These are phyloP conservation scores for Drosophila bipectinata DNA, from an alignment of 1,140 invertebrate species.

Conservation along the genomic window DNA sequence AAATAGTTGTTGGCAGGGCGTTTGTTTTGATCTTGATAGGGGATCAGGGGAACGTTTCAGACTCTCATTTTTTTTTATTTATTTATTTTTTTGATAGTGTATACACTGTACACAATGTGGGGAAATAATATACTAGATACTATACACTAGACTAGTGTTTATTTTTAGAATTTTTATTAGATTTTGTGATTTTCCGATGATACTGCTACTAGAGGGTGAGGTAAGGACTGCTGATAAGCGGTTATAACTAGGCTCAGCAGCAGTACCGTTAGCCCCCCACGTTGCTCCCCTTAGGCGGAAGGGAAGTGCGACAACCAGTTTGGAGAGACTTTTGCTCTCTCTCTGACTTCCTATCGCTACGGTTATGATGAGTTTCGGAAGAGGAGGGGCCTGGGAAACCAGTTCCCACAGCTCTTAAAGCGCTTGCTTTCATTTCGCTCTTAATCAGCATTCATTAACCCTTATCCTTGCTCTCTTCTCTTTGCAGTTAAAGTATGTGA, in stretches of 20 bases:
- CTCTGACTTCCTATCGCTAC: not conserved
- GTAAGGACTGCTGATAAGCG: not conserved
- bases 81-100: constrained; percentile 17
- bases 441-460: constrained; percentile 6
- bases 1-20: constrained; percentile 39
- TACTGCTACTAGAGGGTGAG: no score
- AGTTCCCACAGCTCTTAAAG: constrained; percentile 49
- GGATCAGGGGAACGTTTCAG: no score
- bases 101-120: no score
- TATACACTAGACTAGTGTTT: no score
- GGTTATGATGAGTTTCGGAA: no score
- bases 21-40: constrained; percentile 73
- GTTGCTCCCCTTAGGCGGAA: not conserved
- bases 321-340: constrained; percentile 53
- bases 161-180: not conserved
- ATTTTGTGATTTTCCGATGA: no score
- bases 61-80: constrained; percentile 1
- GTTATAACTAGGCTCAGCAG: not conserved
- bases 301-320: constrained; percentile 74
- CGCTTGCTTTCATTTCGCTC: constrained; percentile 71
- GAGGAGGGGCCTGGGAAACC: constrained; percentile 45
- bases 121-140: no score
- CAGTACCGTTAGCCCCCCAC: not conserved
- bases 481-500: constrained; percentile 97
- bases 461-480: not conserved